phyloP scores from a whole-genome alignment of 2,113 vertebrate genomes.

The Rhinichthys klamathensis region DNA sequence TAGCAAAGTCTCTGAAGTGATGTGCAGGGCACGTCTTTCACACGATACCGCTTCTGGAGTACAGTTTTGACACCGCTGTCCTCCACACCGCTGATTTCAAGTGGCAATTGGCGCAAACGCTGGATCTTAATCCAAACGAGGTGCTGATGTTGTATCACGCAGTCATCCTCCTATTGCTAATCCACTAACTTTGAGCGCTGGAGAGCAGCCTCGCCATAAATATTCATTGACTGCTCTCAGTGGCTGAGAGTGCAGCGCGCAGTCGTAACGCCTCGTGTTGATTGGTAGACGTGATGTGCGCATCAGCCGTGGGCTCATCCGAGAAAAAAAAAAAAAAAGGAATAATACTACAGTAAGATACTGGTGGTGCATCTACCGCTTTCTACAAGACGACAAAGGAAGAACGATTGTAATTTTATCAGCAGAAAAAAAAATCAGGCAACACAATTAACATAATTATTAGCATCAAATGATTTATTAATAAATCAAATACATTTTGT shows the following conservation, averaged over 20 bases:
- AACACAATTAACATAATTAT: background rate
- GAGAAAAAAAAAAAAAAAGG: background rate
- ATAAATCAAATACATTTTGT: background rate
- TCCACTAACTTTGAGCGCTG: conserved; percentile 67
- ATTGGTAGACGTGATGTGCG: conserved; percentile 69
- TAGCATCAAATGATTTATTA: too few relatives aligned
- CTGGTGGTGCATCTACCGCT: conserved; percentile 66
- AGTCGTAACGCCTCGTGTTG: conserved; percentile 68
- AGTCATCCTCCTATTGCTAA: conserved; percentile 53
- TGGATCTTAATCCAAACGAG: conserved; percentile 55
- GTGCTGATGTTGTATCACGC: conserved; percentile 45
- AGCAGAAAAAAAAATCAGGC: too few relatives aligned
- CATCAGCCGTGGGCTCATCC: conserved; percentile 74
- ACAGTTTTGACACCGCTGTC: conserved; percentile 54
- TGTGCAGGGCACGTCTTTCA: conserved; percentile 57
- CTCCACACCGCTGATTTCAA: conserved; percentile 49
- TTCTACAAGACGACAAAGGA: conserved; percentile 43
- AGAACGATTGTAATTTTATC: conserved; percentile 27
- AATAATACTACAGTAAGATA: conserved; percentile 53
- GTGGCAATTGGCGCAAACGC: conserved; percentile 56
- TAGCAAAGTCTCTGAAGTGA: conserved; percentile 67
- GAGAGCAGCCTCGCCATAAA: conserved; percentile 61
- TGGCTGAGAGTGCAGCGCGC: conserved; percentile 59
- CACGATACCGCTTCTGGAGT: conserved; percentile 54
- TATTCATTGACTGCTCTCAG: conserved; percentile 66